phyloP scores from a whole-genome alignment of 1,140 invertebrate genomes.

The Drosophila azteca region DNA sequence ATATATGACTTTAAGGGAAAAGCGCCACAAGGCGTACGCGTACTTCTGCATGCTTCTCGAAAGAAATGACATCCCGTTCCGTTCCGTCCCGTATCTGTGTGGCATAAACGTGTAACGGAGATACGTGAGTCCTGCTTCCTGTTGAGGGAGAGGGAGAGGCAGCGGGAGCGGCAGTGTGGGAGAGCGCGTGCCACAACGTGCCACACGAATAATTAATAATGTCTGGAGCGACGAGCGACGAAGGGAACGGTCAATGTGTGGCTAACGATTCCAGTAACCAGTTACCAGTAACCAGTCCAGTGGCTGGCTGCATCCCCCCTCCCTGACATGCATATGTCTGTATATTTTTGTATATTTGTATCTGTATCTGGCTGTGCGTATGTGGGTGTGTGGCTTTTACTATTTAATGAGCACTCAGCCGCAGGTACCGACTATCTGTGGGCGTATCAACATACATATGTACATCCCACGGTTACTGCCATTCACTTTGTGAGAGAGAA shows the following conservation, averaged over 20 bases:
- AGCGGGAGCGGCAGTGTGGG: neutral
- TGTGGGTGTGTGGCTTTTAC: slow-evolving; percentile 42
- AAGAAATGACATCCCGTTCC: slow-evolving; percentile 38
- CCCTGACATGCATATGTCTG: neutral
- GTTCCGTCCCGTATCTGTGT: slow-evolving; percentile 4
- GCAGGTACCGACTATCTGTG: slow-evolving; percentile 29
- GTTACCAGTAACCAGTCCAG: neutral
- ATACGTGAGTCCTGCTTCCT: slow-evolving; percentile 42
- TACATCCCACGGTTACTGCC: slow-evolving; percentile 37
- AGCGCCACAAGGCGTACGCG: slow-evolving; percentile 19
- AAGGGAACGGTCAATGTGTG: slow-evolving; percentile 42
- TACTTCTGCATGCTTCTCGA: neutral
- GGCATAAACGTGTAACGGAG: slow-evolving; percentile 21
- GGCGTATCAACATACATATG: slow-evolving; percentile 24
- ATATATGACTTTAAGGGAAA: slow-evolving; percentile 51
- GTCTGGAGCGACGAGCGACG: slow-evolving; percentile 29
- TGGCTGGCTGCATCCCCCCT: slow-evolving; percentile 15
- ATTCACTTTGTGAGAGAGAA: slow-evolving; percentile 12
- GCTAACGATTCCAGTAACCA: slow-evolving; percentile 47
- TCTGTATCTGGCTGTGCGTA: neutral
- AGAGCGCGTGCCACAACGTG: neutral
- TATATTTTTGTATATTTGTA: slow-evolving; percentile 12
- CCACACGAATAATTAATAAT: slow-evolving; percentile 69
- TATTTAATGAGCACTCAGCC: slow-evolving; percentile 73
- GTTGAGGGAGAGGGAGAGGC: slow-evolving; percentile 1